phyloP scores from a whole-genome alignment of 2,797 vertebrate species.

The Balearica regulorum region DNA sequence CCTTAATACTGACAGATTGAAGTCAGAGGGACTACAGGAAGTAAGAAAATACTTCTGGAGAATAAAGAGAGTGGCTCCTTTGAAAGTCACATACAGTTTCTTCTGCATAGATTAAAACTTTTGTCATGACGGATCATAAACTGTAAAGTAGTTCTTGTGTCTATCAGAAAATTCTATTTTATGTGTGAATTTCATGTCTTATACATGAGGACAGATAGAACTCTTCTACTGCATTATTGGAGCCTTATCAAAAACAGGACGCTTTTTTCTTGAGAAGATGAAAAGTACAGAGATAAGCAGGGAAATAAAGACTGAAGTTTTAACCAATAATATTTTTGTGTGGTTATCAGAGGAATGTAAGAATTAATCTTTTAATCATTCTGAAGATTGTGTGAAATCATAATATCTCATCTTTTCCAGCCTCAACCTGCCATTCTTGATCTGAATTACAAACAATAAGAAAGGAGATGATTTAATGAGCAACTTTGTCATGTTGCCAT shows the following conservation, averaged over 20 bases:
- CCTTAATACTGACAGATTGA: neutral
- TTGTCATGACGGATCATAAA: neutral
- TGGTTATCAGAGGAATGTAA: constrained; percentile 68
- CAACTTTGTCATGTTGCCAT: constrained; percentile 51
- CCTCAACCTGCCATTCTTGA: constrained; percentile 65
- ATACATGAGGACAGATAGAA: neutral
- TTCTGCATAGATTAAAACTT: constrained; percentile 5
- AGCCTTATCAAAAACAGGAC: constrained; percentile 54
- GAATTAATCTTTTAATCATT: constrained; percentile 66
- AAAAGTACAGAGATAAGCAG: constrained; percentile 63
- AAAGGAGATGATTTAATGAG: constrained; percentile 62
- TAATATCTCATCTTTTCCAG: constrained; percentile 61
- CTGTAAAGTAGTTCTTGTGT: neutral
- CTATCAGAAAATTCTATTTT: constrained; percentile 12
- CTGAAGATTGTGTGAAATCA: constrained; percentile 52
- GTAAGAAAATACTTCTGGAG: neutral
- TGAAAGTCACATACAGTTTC: neutral
- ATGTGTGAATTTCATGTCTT: neutral
- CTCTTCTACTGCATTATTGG: neutral
- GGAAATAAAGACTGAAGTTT: constrained; percentile 61
- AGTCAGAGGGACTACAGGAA: neutral
- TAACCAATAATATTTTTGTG: constrained; percentile 65
- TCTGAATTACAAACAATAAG: constrained; percentile 60
- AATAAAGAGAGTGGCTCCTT: neutral
- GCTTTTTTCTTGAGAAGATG: constrained; percentile 55